Evolutionary conservation across 2,797 vertebrate genomes (phyloP), one percentile per base, ranked within the genome.

Genomic region (Pogonophryne albipinna): DNA sequence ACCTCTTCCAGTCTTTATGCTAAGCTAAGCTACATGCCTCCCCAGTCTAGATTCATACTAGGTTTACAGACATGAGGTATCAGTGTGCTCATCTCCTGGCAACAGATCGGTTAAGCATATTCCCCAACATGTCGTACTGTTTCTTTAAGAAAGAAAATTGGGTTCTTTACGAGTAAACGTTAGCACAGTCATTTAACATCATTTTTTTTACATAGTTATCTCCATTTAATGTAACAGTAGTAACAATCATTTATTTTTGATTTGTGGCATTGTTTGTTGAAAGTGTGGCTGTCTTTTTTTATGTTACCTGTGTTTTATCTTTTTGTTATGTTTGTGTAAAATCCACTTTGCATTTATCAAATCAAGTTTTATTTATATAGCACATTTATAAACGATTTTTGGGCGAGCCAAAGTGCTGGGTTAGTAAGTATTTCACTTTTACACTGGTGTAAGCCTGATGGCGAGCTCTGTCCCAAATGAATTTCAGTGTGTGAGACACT

Each of bases 391-490:
- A n/a, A n/a, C n/a, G n/a, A n/a, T n/a, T n/a, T n/a, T n/a, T n/a
- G n/a, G n/a, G n/a, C n/a, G n/a, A n/a, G n/a, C n/a, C n/a, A n/a
- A n/a, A n/a, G n/a, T n/a, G n/a, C n/a, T n/a, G n/a, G 78, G 71
- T 58, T 13, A 50, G n/a, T 45, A 55, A 41, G 34, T 80, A 47
- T 71, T 44, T 49, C 50, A 59, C 65, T 80, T 20, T 60, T 78
- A 69, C 80, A 84, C 76, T 82, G 76, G 76, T 87, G 77, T 63
- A 59, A 51, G 55, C 59, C 34, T 58, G 56, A 49, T 49, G 57
- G 81, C 87, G 89, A 83, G 87, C 90, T 92, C 90, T 93, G 90
- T 91, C 82, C 85, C 67, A 11, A 72, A 34, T 62, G 55, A 78
- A 66, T 83, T 83, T 61, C 68, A 77, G 61, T 62, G 74, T 80